Evolutionary conservation across 2,113 vertebrate species (phyloP).

Genomic region (Erpornis zantholeuca): DNA sequence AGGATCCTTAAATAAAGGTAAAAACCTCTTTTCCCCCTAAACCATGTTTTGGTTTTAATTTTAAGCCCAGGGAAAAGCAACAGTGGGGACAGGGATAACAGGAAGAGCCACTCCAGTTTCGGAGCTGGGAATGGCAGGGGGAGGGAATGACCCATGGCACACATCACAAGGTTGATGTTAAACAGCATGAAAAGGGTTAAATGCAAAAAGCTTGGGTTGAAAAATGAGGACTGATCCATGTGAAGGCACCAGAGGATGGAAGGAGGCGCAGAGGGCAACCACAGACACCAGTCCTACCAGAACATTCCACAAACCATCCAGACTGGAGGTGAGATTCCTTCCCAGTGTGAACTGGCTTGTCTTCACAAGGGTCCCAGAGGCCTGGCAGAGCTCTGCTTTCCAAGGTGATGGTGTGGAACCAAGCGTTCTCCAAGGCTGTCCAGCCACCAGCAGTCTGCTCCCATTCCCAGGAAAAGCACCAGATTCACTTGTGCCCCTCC

Average conservation of each 20-base stretch:
- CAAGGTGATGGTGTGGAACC: background rate
- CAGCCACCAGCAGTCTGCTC: background rate
- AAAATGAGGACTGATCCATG: background rate
- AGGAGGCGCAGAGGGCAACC: background rate
- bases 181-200: fast-evolving
- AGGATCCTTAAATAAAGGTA: too few species aligned
- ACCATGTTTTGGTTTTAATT: too few species aligned
- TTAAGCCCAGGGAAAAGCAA: too few species aligned
- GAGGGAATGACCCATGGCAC: background rate
- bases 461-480: background rate
- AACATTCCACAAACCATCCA: fast-evolving
- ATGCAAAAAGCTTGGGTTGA: too few species aligned
- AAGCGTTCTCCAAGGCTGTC: background rate
- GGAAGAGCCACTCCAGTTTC: background rate
- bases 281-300: background rate
- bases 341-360: too few species aligned
- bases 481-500: background rate
- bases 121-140: background rate
- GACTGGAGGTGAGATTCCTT: background rate
- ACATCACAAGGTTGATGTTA: background rate
- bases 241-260: background rate
- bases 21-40: too few species aligned
- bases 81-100: background rate
- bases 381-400: background rate
- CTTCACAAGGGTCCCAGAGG: too few species aligned